Evolutionary conservation across 2,888 invertebrate genomes (phyloP).

Genomic region (Nebria salina): DNA sequence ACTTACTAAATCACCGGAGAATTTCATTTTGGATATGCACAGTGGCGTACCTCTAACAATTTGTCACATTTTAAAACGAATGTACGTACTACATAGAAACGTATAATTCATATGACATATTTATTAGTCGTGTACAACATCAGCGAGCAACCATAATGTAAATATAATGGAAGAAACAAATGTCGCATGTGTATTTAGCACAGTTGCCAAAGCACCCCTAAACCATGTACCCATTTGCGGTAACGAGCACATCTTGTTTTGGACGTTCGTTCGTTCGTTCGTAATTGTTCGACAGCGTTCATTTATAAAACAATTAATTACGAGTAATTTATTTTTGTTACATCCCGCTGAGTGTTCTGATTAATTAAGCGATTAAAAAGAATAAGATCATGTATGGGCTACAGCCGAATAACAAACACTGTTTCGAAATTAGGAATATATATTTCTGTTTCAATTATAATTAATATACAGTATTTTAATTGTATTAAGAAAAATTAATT

Average conservation of each 20-base stretch:
- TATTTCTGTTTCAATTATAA: background rate
- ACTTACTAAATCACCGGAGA: background rate
- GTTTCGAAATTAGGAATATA: background rate
- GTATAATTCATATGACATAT: conserved; percentile 2
- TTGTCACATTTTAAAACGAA: too few relatives aligned
- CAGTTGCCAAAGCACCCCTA: background rate
- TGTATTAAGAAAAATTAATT: too few relatives aligned
- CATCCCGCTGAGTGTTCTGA: conserved; percentile 22
- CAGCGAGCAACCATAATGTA: conserved; percentile 28
- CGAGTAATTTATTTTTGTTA: conserved; percentile 36
- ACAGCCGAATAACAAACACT: background rate
- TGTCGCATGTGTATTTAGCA: conserved; percentile 33
- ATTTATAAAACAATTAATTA: conserved; percentile 47
- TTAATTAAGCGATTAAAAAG: conserved; percentile 39
- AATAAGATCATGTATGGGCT: background rate
- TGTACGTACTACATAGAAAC: too few relatives aligned
- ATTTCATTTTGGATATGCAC: background rate
- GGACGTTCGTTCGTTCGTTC: conserved; percentile 21
- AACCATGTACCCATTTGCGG: background rate
- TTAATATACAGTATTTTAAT: background rate
- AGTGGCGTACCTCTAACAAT: background rate
- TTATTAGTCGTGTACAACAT: conserved; percentile 10
- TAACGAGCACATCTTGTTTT: background rate
- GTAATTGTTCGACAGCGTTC: conserved; percentile 41
- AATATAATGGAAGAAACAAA: conserved; percentile 46